Base-by-base conservation (phyloP, 2,113 vertebrate species). In the Calidris pygmaea region DNA sequence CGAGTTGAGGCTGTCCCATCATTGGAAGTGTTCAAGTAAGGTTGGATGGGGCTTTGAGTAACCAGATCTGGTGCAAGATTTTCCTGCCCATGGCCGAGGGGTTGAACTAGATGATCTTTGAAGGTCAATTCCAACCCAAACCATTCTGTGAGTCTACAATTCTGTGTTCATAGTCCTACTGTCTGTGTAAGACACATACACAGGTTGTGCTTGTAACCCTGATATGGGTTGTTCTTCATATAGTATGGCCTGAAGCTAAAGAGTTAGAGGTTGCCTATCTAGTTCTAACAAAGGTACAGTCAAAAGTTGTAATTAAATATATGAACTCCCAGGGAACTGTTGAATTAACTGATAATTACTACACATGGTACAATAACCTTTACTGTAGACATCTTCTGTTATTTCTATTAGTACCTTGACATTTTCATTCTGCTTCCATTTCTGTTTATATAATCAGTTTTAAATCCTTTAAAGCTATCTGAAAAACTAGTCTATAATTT, bases 81-180 rank as follows among this genome's bases (percentile, higher is more conserved):
- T 37, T 32, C 23, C 13, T 63, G 18, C 0, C 37, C 7, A 10
- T 32, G 7, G 10, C 8, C 19, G 10, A 4, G 4, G 1, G 1
- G 2, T 37, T 14, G 10, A 27, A 43, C 9, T 71, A 32, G 4
- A 6, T 34, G 12, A 50, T 21, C 14, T 76, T 62, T 48, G 26
- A 32, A 45, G 15, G 37, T 29, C 13, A 5, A 18, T 62, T 43
- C 47, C 53, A 41, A 48, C 9, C 13, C 22, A 71, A 26, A 47
- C 7, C 14, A 12, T 23, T 63, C 17, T 30, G 14, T 55, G 8
- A 27, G 17, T 41, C 15, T 71, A 18, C 14, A 10, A 35, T 43
- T 77, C 45, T 50, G 6, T 21, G n/a, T 30, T 34, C 5, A 22
- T 39, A 53, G 35, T 50, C 21, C 26, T 59, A 8, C 20, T n/a